Conservation (phyloP, 53 echinoderm and acorn worm genomes). For the Antedon mediterranea region DNA sequence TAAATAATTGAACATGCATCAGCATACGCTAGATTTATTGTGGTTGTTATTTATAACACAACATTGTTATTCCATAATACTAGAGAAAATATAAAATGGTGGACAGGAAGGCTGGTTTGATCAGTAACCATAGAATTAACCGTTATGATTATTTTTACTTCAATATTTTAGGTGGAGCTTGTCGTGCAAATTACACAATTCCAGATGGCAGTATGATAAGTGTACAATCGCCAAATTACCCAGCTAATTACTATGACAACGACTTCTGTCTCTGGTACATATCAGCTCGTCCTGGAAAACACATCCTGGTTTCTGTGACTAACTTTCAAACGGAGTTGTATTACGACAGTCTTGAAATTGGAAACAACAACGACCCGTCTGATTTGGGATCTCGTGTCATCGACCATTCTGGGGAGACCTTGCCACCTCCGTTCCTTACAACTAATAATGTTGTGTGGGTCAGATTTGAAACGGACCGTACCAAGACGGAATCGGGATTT, state of each 20-base stretch:
- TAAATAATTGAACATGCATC: too few species aligned
- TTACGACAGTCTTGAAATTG: conserved; percentile 64
- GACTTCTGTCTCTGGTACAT: conserved; percentile 74
- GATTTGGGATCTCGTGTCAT: conserved; percentile 49
- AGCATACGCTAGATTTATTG: too few species aligned
- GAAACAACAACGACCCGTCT: conserved; percentile 48
- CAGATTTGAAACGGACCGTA: conserved; percentile 53
- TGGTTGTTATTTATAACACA: too few species aligned
- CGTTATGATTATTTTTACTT: background rate
- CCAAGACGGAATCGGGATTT: conserved; percentile 71
- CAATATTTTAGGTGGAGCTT: conserved; percentile 34
- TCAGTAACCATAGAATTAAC: too few species aligned
- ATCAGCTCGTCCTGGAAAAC: conserved; percentile 46
- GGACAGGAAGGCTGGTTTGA: too few species aligned
- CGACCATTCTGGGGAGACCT: conserved; percentile 33
- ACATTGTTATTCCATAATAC: too few species aligned
- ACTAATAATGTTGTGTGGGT: conserved; percentile 68
- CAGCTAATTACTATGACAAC: conserved; percentile 86
- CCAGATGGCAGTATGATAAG: conserved; percentile 14
- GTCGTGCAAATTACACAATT: conserved; percentile 68
- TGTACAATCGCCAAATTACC: conserved; percentile 58
- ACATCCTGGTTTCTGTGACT: conserved; percentile 51
- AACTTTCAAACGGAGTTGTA: conserved; percentile 57
- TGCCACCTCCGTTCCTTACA: conserved; percentile 62
- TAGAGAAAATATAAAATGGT: too few species aligned